These are phyloP conservation scores for Aspidiotus rigidus DNA, from an alignment of 2,888 invertebrate genomes.

Conservation along the genomic window DNA sequence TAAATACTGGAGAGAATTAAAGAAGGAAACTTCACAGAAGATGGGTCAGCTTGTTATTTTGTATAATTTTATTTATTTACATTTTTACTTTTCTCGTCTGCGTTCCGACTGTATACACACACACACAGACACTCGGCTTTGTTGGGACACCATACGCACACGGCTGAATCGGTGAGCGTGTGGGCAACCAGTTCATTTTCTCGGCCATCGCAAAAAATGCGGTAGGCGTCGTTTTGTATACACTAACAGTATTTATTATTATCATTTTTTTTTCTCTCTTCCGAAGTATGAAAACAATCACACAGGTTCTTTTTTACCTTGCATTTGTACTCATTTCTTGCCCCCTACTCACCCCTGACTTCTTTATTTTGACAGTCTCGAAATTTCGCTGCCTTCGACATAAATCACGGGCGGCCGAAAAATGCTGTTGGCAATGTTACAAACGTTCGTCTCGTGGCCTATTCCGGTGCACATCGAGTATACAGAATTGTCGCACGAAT, in stretches of 20 bases:
- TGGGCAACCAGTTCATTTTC: conserved; percentile 4
- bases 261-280: background rate
- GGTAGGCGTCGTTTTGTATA: background rate
- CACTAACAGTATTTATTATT: background rate
- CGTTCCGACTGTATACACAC: too few species aligned
- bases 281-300: background rate
- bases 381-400: background rate
- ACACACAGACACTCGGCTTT: too few species aligned
- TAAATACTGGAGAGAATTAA: too few species aligned
- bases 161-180: background rate
- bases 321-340: too few species aligned
- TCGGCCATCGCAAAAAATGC: background rate
- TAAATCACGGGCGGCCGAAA: background rate
- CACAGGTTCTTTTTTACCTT: too few species aligned
- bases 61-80: too few species aligned
- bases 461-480: too few species aligned
- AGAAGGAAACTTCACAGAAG: too few species aligned
- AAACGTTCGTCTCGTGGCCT: background rate
- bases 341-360: background rate
- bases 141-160: background rate
- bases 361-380: background rate
- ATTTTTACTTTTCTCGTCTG: too few species aligned
- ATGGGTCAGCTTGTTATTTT: too few species aligned
- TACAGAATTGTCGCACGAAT: background rate
- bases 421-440: conserved; percentile 2